Evolutionary conservation across 2,888 invertebrate species (phyloP).

Genomic region (Macrophya alboannulata): DNA sequence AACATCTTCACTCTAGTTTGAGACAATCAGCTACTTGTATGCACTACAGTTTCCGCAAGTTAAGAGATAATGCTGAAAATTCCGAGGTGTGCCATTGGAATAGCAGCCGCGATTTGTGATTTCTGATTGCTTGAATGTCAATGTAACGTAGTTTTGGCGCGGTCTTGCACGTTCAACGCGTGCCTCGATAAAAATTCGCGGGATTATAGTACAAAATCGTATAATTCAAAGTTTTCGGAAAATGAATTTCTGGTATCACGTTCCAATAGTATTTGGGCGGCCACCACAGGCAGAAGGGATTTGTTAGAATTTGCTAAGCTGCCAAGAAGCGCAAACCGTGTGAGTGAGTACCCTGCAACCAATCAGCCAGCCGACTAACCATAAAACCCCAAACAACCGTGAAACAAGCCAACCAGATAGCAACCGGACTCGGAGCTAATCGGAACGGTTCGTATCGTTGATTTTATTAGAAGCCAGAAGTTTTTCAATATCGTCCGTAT

Average conservation of each 20-base stretch:
- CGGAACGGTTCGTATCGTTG: conserved; percentile 24
- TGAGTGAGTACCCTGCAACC: conserved; percentile 9
- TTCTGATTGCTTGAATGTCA: neutral
- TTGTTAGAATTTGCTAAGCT: conserved; percentile 24
- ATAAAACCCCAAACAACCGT: conserved; percentile 26
- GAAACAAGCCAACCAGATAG: conserved; percentile 30
- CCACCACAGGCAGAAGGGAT: neutral
- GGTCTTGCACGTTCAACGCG: neutral
- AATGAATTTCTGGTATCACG: neutral
- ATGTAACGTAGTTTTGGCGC: neutral
- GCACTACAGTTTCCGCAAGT: neutral
- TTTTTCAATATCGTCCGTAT: conserved; percentile 49
- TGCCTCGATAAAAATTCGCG: conserved; percentile 1
- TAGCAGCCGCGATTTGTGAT: neutral
- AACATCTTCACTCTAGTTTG: neutral
- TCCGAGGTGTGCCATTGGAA: neutral
- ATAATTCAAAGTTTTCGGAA: neutral
- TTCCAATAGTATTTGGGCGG: conserved; percentile 8
- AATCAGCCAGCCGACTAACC: conserved; percentile 35
- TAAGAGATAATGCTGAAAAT: neutral
- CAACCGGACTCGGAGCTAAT: conserved; percentile 27
- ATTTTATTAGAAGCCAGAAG: conserved; percentile 51
- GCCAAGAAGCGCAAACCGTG: conserved; percentile 24
- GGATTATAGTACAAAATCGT: neutral
- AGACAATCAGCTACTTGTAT: conserved; percentile 19